Evolutionary conservation across 2,888 invertebrate genomes (phyloP).

Genomic region (Hartigia nigra): DNA sequence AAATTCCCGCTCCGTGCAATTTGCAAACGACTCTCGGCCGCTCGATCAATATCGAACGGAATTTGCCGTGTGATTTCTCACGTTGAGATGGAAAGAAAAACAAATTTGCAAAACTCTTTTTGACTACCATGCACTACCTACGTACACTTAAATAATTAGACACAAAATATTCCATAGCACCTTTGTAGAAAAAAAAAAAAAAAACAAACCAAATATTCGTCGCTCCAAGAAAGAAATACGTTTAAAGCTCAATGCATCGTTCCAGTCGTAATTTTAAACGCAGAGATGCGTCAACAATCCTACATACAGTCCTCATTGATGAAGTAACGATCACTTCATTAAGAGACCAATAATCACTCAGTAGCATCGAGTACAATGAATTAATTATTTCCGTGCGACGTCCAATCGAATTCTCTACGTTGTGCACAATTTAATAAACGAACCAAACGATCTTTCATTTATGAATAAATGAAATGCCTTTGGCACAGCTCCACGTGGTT

Average conservation of each 20-base stretch:
- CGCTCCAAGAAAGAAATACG: neutral
- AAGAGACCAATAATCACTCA: neutral
- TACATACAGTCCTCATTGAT: neutral
- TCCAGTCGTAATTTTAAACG: neutral
- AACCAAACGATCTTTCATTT: neutral
- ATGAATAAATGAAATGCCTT: neutral
- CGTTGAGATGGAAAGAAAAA: neutral
- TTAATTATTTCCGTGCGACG: neutral
- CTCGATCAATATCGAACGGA: neutral
- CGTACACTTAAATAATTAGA: neutral
- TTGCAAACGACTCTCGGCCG: neutral
- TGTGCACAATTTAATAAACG: neutral
- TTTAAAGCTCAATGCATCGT: neutral
- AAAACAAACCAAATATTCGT: neutral
- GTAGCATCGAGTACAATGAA: neutral
- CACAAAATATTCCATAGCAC: constrained; percentile 9
- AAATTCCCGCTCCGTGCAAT: neutral
- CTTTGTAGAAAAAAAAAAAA: neutral
- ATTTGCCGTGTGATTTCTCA: neutral
- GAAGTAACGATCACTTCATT: neutral
- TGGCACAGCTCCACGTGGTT: constrained; percentile 1
- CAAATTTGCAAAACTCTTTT: neutral
- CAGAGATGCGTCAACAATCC: neutral
- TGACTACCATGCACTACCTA: constrained; percentile 13
- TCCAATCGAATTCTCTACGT: neutral